Base-by-base conservation (phyloP, 1,140 invertebrate species). In the Apis cerana region DNA sequence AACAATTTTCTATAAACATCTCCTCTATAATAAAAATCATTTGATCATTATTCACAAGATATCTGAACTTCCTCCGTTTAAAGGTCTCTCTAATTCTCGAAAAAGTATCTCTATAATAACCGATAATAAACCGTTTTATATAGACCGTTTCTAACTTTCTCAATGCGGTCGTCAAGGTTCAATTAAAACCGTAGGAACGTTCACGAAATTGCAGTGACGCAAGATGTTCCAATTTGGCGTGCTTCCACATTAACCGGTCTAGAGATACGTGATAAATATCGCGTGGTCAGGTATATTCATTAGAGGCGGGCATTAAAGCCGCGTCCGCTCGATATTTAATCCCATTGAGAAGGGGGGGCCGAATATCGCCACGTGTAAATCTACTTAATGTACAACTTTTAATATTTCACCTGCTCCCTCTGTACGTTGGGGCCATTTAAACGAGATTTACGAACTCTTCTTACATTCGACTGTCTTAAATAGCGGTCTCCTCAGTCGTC, bases 381-480 rank as follows among this genome's bases (percentile, higher is more conserved):
- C 61, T 74, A 64, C 68, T 58, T 50, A 58, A 68, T 23, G 54
- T 58, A 61, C 64, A 82, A 82, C 72, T 82, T 82, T 82, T 64
- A 82, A 78, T 82, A 78, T 82, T 52, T 56, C 58, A 64, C 67
- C 67, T 70, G 75, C 8, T 43, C 13, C 43, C 58, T 13, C 15
- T 4, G 4, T 8, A 17, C 8, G 27, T 19, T 7, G 12, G 19
- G 27, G 50, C 59, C 67, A 78, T 82, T 87, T 77, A 77, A 87
- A 52, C 48, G 50, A 65, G 58, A 69, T 65, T 87, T 68, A 75
- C 69, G 56, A 75, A 72, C 58, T 56, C 64, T 75, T 74, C 65
- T 87, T 65, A 71, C 79, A 84, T 76, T 84, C 68, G 86, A 80
- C 74, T 80, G 82, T 77, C 78, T 72, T 56, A 62, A 87, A 80